Base-by-base conservation (phyloP, 1,140 invertebrate species). In the Phocides pigmalion region DNA sequence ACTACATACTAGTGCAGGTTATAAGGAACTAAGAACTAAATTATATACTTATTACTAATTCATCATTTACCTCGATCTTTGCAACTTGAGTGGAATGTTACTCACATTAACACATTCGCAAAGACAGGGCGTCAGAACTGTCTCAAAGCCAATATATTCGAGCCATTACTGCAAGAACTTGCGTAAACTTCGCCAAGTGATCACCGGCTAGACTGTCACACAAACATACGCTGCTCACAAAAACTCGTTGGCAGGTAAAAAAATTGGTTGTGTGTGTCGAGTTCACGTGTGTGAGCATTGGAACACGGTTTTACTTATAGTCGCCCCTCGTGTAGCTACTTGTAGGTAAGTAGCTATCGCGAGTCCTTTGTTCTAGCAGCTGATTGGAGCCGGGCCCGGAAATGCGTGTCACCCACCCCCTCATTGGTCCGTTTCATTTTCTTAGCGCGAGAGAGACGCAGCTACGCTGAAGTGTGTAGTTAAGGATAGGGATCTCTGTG, bases 361-460 rank as follows among this genome's bases (percentile, higher is more conserved):
- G 78, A 81, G 76, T 89, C 87, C 84, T 87, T 91, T 91, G 89
- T 91, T 91, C 89, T 88, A 91, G 84, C 84, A 91, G 89, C 86
- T 90, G 89, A 91, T 91, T 91, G 89, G 89, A 91, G 89, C 89
- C 81, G 86, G 74, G 84, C 74, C 84, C 87, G 89, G 89, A 91
- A 90, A 88, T 90, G 89, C 89, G 89, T 91, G 81, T 90, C 89
- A 90, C 89, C 87, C 89, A 89, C 87, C 89, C 88, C 82, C 86
- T 89, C 86, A 89, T 91, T 91, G 87, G 89, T 89, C 85, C 83
- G 84, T 82, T 87, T 88, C 87, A 84, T 91, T 91, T 91, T 91
- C 89, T 91, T 91, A 91, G 87, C 86, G 84, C 58, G 85, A 89
- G 81, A 76, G 87, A 83, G 87, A 91, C 81, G 79, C 79, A 87